Conservation (phyloP, 2,888 invertebrate genomes). For the Archaeoteleia sp. region DNA sequence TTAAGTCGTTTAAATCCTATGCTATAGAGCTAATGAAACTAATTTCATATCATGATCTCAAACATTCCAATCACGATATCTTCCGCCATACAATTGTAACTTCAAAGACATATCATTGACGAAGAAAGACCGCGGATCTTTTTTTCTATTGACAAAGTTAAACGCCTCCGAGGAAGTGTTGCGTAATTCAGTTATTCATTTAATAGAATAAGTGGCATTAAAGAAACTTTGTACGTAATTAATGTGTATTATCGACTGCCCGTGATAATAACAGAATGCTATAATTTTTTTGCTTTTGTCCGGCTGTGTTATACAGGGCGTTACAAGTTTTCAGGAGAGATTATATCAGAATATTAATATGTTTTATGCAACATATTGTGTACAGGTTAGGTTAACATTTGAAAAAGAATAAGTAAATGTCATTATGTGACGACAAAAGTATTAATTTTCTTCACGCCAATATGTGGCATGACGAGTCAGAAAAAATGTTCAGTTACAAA, state of each 20-base stretch:
- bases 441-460: not conserved
- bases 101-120: not conserved
- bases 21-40: slow-evolving; percentile 7
- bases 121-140: not conserved
- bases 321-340: too few relatives aligned
- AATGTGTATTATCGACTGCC: not conserved
- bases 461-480: not conserved
- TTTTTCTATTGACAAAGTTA: not conserved
- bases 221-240: slow-evolving; percentile 10
- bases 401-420: not conserved
- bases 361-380: too few relatives aligned
- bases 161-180: not conserved
- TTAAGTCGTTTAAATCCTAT: slow-evolving; percentile 10
- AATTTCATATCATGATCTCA: not conserved
- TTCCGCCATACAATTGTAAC: slow-evolving; percentile 7
- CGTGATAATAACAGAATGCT: not conserved
- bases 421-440: not conserved
- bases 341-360: too few relatives aligned
- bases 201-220: slow-evolving; percentile 6
- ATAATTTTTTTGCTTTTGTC: not conserved
- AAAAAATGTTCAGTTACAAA: not conserved
- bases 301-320: too few relatives aligned
- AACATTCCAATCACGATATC: slow-evolving; percentile 3
- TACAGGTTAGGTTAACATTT: too few relatives aligned
- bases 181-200: slow-evolving; percentile 1